phyloP scores from a whole-genome alignment of 1,140 invertebrate genomes.

The Lethrus apterus region DNA sequence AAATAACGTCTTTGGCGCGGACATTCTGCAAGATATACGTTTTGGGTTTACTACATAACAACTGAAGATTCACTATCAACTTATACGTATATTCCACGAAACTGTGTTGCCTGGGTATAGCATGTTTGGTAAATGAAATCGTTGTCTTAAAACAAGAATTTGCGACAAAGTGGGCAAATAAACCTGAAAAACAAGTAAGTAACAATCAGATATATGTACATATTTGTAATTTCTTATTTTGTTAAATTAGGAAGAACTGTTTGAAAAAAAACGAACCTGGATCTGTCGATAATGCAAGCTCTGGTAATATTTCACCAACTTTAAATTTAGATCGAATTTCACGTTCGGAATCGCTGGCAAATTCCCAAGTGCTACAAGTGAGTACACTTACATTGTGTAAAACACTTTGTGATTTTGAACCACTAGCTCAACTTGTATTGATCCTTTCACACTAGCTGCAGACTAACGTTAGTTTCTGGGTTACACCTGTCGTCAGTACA shows the following conservation, averaged over 20 bases:
- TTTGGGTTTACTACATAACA: too few species aligned
- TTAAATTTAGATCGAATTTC: constrained; percentile 50
- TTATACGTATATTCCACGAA: too few species aligned
- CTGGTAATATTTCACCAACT: constrained; percentile 45
- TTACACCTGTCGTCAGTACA: too few species aligned
- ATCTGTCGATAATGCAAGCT: background rate
- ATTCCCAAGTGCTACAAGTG: constrained; percentile 53
- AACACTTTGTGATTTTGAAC: background rate
- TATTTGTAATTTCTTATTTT: too few species aligned
- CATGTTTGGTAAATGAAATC: constrained; percentile 55
- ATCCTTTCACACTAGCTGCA: too few species aligned
- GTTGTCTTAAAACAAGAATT: too few species aligned
- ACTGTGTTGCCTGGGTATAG: too few species aligned
- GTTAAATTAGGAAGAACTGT: constrained; percentile 12
- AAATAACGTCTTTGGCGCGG: too few species aligned
- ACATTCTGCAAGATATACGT: background rate
- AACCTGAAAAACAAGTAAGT: too few species aligned
- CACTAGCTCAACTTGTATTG: background rate
- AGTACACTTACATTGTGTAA: constrained; percentile 24
- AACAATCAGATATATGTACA: too few species aligned
- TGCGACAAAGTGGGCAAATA: background rate
- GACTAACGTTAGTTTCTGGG: too few species aligned
- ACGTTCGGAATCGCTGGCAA: constrained; percentile 45
- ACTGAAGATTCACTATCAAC: too few species aligned
- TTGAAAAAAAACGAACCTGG: constrained; percentile 2